These are phyloP conservation scores for Hippocampus zosterae DNA, from an alignment of 2,113 vertebrate species.

Conservation along the genomic window DNA sequence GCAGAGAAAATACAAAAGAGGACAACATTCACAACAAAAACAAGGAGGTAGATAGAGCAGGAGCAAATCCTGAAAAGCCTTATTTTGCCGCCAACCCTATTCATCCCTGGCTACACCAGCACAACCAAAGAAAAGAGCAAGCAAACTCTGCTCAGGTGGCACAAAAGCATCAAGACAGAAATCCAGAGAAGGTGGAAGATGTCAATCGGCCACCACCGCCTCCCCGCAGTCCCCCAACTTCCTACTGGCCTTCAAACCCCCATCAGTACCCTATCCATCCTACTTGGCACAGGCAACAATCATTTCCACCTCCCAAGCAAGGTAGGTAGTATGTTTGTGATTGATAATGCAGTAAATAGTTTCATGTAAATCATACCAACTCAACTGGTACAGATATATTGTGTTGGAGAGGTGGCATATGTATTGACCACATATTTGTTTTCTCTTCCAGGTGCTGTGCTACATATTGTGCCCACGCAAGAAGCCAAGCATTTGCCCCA, in stretches of 20 bases:
- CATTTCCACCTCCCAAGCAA: conserved; percentile 35
- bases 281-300: conserved; percentile 43
- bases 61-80: conserved; percentile 33
- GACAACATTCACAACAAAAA: conserved; percentile 12
- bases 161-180: conserved; percentile 29
- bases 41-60: conserved; percentile 23
- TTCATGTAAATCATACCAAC: background rate
- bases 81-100: conserved; percentile 34
- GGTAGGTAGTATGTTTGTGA: conserved; percentile 36
- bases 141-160: conserved; percentile 13
- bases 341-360: background rate
- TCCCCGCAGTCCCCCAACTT: conserved; percentile 45
- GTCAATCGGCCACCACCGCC: conserved; percentile 19
- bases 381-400: background rate
- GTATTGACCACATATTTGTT: background rate
- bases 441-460: conserved; percentile 34
- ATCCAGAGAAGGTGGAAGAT: conserved; percentile 12
- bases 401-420: conserved; percentile 1
- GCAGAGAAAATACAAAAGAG: conserved; percentile 16
- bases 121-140: conserved; percentile 39
- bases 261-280: conserved; percentile 39
- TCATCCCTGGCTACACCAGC: conserved; percentile 67
- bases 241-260: conserved; percentile 48
- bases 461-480: conserved; percentile 37
- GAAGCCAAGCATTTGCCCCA: conserved; percentile 49